Conservation (phyloP, 2,888 invertebrate species). For the Cephus sareptanus region DNA sequence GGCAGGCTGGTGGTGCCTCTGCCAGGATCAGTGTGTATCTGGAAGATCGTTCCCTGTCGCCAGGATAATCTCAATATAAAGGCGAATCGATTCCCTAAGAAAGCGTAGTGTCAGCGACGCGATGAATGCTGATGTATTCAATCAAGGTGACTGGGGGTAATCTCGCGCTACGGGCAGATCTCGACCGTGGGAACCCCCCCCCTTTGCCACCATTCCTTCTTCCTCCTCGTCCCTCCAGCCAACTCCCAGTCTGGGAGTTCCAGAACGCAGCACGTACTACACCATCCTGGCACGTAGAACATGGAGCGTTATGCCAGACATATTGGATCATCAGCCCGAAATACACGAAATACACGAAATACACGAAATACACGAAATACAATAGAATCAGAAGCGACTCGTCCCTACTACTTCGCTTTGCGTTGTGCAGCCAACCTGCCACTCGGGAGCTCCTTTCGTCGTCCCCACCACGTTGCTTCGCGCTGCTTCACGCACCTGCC, state of each 20-base stretch:
- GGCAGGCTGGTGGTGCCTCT: too few relatives aligned
- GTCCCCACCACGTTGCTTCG: not conserved
- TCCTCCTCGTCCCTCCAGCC: too few relatives aligned
- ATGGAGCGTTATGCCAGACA: constrained; percentile 47
- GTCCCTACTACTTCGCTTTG: constrained; percentile 30
- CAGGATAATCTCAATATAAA: too few relatives aligned
- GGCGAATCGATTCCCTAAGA: too few relatives aligned
- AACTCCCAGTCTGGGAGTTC: too few relatives aligned
- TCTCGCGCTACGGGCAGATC: constrained; percentile 37
- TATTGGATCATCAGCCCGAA: constrained; percentile 56
- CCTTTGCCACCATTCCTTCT: too few relatives aligned
- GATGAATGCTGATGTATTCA: constrained; percentile 55
- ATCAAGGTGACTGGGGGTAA: constrained; percentile 50
- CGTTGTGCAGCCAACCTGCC: constrained; percentile 3
- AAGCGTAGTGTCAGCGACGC: constrained; percentile 2
- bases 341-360: constrained; percentile 50
- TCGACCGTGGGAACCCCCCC: too few relatives aligned
- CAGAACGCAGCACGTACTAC: too few relatives aligned
- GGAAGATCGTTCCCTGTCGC: too few relatives aligned
- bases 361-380: constrained; percentile 51
- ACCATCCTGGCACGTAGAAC: constrained; percentile 12
- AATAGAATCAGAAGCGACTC: constrained; percentile 53
- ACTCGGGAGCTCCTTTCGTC: not conserved
- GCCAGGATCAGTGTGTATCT: too few relatives aligned
- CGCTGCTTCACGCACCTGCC: too few relatives aligned